Conservation (phyloP, 2,888 invertebrate species). For the Dexiosoma caninum region DNA sequence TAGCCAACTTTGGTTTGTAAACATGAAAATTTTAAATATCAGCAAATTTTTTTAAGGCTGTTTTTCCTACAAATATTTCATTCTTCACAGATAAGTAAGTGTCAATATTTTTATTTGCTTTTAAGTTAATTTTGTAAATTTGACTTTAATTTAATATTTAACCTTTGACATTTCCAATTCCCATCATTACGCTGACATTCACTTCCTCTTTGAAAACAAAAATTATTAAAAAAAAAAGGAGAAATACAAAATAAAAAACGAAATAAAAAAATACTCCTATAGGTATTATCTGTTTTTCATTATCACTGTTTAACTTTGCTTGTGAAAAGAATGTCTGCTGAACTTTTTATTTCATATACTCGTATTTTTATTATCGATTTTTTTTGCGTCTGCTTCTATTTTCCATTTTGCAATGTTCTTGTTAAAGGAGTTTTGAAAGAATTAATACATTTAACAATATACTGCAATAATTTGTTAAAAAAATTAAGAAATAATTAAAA, state of each 20-base stretch:
- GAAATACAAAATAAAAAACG: not conserved
- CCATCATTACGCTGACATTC: not conserved
- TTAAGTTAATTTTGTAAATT: not conserved
- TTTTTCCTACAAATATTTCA: not conserved
- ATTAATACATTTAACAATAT: not conserved
- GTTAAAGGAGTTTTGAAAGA: not conserved
- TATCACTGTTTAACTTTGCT: constrained; percentile 55
- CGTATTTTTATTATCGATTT: constrained; percentile 42
- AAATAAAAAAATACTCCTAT: constrained; percentile 16
- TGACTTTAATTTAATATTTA: constrained; percentile 42
- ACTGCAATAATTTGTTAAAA: not conserved
- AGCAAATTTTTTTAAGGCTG: not conserved
- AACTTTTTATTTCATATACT: constrained; percentile 41
- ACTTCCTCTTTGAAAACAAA: constrained; percentile 23
- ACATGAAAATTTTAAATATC: not conserved
- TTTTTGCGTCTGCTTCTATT: constrained; percentile 14
- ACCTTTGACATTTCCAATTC: constrained; percentile 49
- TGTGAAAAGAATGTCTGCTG: constrained; percentile 54
- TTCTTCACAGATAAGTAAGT: not conserved
- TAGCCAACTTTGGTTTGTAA: not conserved
- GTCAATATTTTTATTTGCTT: not conserved
- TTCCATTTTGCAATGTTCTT: constrained; percentile 16
- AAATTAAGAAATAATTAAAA: no score
- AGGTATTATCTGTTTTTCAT: constrained; percentile 56
- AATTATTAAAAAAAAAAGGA: constrained; percentile 10